These are phyloP conservation scores for Oligia latruncula DNA, from an alignment of 2,888 invertebrate species.

Conservation along the genomic window DNA sequence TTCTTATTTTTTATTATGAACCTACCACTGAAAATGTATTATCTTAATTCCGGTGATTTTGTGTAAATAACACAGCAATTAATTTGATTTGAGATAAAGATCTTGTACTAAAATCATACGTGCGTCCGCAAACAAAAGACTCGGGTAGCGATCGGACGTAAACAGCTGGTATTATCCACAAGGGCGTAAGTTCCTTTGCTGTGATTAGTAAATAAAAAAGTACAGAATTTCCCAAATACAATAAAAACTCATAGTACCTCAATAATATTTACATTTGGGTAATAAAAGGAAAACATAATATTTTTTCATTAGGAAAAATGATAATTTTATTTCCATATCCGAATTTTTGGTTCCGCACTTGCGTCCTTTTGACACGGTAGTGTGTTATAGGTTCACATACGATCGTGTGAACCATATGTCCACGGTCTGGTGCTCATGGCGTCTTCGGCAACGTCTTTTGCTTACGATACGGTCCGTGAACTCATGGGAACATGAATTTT, in stretches of 20 bases:
- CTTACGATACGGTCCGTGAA: constrained; percentile 76
- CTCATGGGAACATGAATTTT: constrained; percentile 71
- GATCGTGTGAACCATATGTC: constrained; percentile 78
- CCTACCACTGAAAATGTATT: constrained; percentile 4
- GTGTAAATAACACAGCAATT: constrained; percentile 44
- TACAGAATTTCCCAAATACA: background rate
- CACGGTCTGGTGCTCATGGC: constrained; percentile 77
- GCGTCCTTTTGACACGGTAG: constrained; percentile 31
- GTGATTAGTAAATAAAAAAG: background rate
- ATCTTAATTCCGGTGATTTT: constrained; percentile 20
- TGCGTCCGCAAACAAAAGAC: constrained; percentile 55
- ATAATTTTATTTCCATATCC: background rate
- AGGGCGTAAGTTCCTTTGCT: constrained; percentile 23
- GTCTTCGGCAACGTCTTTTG: constrained; percentile 84
- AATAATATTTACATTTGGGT: background rate
- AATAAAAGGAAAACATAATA: background rate
- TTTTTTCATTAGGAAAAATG: background rate
- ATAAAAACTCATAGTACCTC: background rate
- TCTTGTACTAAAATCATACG: constrained; percentile 45
- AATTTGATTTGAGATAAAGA: constrained; percentile 55
- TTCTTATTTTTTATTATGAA: background rate
- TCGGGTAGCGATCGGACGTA: constrained; percentile 42
- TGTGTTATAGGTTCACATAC: constrained; percentile 76
- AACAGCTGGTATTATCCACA: background rate
- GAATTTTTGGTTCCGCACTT: constrained; percentile 16